Evolutionary conservation across 2,113 vertebrate genomes (phyloP).

Genomic region (Sebastes fasciatus): DNA sequence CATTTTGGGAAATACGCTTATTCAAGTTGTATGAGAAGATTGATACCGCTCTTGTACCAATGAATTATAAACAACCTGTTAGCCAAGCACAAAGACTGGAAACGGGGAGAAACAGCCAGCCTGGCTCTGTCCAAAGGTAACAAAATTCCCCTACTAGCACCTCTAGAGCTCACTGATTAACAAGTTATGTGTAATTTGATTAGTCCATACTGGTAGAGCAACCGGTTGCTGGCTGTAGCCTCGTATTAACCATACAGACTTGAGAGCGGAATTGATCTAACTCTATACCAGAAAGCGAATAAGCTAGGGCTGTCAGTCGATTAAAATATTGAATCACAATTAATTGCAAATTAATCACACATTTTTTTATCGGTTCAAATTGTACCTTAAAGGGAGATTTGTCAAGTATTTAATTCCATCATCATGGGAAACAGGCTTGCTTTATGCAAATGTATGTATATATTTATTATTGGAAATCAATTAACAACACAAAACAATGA

Average conservation of each 20-base stretch:
- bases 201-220: background rate
- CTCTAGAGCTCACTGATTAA: background rate
- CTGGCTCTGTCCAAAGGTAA: background rate
- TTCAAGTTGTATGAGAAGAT: background rate
- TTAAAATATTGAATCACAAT: too few species aligned
- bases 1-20: background rate
- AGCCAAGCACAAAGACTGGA: background rate
- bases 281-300: background rate
- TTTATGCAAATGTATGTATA: too few species aligned
- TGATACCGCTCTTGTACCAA: background rate
- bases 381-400: too few species aligned
- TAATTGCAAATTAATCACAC: too few species aligned
- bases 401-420: too few species aligned
- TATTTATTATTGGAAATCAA: too few species aligned
- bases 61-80: background rate
- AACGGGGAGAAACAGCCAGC: background rate
- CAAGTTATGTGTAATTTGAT: background rate
- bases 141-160: too few species aligned
- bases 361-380: too few species aligned
- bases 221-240: background rate
- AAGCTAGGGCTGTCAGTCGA: background rate
- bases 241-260: background rate
- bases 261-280: background rate
- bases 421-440: too few species aligned
- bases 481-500: too few species aligned